Conservation (phyloP, 2,888 invertebrate genomes). For the Epistrophella euchroma region DNA sequence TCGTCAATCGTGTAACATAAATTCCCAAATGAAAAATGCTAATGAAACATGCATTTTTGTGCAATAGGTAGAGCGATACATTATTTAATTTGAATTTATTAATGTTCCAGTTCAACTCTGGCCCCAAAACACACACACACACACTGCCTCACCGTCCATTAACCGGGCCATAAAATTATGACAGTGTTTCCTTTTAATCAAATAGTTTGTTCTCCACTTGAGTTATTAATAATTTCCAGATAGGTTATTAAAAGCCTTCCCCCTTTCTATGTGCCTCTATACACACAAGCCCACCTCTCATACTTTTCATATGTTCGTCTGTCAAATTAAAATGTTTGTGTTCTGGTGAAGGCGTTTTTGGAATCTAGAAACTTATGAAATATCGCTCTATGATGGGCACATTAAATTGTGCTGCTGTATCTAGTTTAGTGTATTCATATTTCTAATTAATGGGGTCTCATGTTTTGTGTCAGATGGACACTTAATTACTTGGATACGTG, state of each 20-base stretch:
- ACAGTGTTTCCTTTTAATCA: constrained; percentile 33
- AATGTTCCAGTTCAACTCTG: background rate
- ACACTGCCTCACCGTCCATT: constrained; percentile 39
- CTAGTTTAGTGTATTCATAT: constrained; percentile 47
- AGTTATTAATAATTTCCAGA: constrained; percentile 62
- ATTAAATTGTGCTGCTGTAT: constrained; percentile 43
- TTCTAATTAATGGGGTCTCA: constrained; percentile 70
- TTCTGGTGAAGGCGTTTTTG: constrained; percentile 15
- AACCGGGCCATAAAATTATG: constrained; percentile 57
- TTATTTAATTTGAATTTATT: constrained; percentile 11
- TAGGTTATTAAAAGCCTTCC: constrained; percentile 51
- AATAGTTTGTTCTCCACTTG: constrained; percentile 55
- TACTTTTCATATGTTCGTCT: constrained; percentile 25
- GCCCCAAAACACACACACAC: background rate
- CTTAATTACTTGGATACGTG: constrained; percentile 67
- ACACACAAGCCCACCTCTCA: background rate
- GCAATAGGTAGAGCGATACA: background rate
- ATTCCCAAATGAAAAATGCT: constrained; percentile 9
- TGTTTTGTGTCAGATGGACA: constrained; percentile 73
- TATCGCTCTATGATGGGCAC: constrained; percentile 58
- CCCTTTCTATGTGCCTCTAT: background rate
- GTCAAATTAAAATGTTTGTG: constrained; percentile 50
- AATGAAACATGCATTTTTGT: constrained; percentile 31
- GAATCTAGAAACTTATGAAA: constrained; percentile 55
- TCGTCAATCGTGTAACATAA: constrained; percentile 7